These are phyloP conservation scores for Dicerorhinus sumatrensis DNA, from an alignment of 2,113 vertebrate species.

Conservation along the genomic window DNA sequence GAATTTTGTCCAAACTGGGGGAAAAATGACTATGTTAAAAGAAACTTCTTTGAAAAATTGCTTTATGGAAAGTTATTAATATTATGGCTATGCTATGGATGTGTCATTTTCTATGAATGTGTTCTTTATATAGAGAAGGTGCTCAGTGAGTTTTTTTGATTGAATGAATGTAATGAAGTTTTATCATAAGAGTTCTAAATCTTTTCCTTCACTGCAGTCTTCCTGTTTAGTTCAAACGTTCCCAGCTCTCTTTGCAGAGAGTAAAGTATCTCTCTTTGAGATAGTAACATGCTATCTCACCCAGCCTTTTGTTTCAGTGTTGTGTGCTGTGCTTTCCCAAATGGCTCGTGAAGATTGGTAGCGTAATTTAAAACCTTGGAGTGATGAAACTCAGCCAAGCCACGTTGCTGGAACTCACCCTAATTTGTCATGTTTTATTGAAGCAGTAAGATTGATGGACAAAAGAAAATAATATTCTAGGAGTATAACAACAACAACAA, in stretches of 20 bases:
- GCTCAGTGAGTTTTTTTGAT: constrained; percentile 32
- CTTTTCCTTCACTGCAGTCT: constrained; percentile 19
- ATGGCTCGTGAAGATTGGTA: not conserved
- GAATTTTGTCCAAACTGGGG: constrained; percentile 51
- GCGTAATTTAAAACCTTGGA: not conserved
- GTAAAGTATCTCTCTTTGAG: no score
- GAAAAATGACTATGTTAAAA: constrained; percentile 42
- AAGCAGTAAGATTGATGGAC: constrained; percentile 28
- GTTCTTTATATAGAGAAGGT: constrained; percentile 38
- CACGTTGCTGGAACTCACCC: not conserved
- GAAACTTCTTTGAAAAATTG: constrained; percentile 54
- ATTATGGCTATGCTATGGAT: not conserved
- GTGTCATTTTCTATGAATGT: constrained; percentile 47
- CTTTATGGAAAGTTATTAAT: constrained; percentile 50
- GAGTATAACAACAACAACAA: not conserved
- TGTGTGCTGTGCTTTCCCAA: not conserved
- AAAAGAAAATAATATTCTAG: constrained; percentile 18
- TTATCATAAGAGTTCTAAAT: constrained; percentile 39
- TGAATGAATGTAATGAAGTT: not conserved
- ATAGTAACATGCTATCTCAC: not conserved
- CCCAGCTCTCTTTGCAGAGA: not conserved
- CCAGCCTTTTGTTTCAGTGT: not conserved
- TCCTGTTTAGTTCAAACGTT: constrained; percentile 2
- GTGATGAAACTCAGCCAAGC: constrained; percentile 17
- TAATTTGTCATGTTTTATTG: constrained; percentile 20